Evolutionary conservation across 1,140 invertebrate genomes (phyloP).

Genomic region (Phthorimaea operculella): DNA sequence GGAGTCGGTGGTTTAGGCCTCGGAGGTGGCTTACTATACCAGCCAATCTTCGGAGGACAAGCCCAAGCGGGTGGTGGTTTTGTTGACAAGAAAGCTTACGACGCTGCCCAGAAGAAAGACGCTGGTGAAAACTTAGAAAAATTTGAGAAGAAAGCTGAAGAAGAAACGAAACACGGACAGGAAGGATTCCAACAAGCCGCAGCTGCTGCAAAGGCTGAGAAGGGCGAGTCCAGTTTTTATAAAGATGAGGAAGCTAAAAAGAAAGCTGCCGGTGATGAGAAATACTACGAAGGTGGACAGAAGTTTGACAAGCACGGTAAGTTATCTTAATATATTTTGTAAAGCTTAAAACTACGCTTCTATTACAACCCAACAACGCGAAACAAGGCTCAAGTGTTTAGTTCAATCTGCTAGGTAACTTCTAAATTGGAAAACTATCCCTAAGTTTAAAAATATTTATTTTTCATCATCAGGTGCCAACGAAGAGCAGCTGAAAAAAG

Average conservation of each 20-base stretch:
- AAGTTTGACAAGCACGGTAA: constrained; percentile 69
- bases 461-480: constrained; percentile 44
- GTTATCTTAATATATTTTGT: not conserved
- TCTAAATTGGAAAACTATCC: too few species aligned
- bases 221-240: constrained; percentile 69
- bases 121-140: constrained; percentile 67
- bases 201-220: constrained; percentile 60
- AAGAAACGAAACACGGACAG: constrained; percentile 64
- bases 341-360: too few species aligned
- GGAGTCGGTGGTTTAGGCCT: constrained; percentile 33
- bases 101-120: constrained; percentile 66
- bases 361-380: too few species aligned
- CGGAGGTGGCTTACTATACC: constrained; percentile 38
- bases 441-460: constrained; percentile 7
- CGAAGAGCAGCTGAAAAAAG: constrained; percentile 64
- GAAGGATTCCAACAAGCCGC: constrained; percentile 66
- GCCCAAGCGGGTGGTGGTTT: constrained; percentile 62
- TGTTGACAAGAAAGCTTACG: constrained; percentile 67
- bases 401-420: too few species aligned
- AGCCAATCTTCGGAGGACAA: constrained; percentile 43
- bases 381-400: too few species aligned
- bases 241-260: constrained; percentile 68
- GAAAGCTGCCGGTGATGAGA: constrained; percentile 69
- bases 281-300: constrained; percentile 67
- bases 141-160: constrained; percentile 64